Evolutionary conservation across 2,888 invertebrate species (phyloP), one percentile per base, ranked within the genome.

Genomic region (Machimus rusticus): DNA sequence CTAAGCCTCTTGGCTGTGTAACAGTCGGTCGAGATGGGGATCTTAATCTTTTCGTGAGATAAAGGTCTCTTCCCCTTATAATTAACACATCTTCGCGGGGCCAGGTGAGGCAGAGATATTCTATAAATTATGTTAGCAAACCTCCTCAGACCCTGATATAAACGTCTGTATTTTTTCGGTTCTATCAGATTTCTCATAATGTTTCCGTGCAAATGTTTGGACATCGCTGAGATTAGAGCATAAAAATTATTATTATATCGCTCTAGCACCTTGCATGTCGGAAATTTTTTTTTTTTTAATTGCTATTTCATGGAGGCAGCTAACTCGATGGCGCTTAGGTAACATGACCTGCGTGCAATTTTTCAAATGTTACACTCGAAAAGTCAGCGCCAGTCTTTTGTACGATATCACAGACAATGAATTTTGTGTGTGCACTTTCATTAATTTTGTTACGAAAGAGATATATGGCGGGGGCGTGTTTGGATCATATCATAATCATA

Each of bases 341-440:
- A 66, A 66, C 55, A 55, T 23, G 12, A 5, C 8, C 66, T 5
- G 16, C 9, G 28, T 66, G 23, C 66, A 74, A 34, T 85, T 39
- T 46, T 34, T 57, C 57, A 74, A 86, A 34, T 39, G 14, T 84
- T 66, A 74, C 74, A 74, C 66, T 43, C 34, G 66, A 84, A 66
- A 31, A 19, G 57, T 23, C 51, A 46, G 14, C 4, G 14, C 16
- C 46, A n/a, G 51, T 79, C 23, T 79, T 79, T n/a, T n/a, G 19
- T 46, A 16, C 51, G 51, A 79, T 79, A 79, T 79, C 79, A 31
- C 23, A 79, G 51, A 28, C 51, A 28, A 79, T 46, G 23, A 79
- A n/a, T 23, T 39, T 39, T 74, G 19, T 77, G 19, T 77, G 77
- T 77, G 37, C 77, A 77, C 77, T 77, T 77, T 78, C 78, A 78